Evolutionary conservation across 2,113 vertebrate species (phyloP), one percentile per base, ranked within the genome.

Genomic region (Nothoprocta pentlandii): DNA sequence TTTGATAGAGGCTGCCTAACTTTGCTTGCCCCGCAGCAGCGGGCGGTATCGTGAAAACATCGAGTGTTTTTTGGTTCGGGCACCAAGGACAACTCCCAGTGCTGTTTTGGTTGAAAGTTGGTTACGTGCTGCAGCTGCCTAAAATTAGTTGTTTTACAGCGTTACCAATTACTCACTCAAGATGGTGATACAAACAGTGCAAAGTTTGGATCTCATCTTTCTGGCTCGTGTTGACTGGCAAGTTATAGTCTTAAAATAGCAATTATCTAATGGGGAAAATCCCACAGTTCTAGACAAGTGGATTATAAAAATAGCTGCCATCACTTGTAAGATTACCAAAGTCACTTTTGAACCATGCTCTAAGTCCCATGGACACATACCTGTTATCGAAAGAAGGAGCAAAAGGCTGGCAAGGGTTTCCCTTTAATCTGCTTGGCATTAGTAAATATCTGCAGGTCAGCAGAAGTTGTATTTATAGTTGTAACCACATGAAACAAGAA

Each of bases 151-250:
- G 58, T 87, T 97, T 86, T 95, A 94, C 73, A 85, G 95, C 93
- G 94, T 97, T 97, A 97, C 91, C 82, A 5, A 85, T 92, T 82
- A 80, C 97, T 97, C 95, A 98, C 95, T 98, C 95, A 97, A 97
- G 97, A 96, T 96, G 96, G 95, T 97, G 96, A 97, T 73, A 96
- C 93, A 97, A 96, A 96, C 91, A 96, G 95, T 89, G 53, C 83
- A 93, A 94, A 96, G 68, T 96, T 95, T 97, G 96, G 91, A 96
- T 96, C 95, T 97, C 96, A 89, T 97, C 95, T 92, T 88, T 92
- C 81, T 94, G 83, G 73, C 56, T 96, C 16, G 0, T 69, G 78
- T 66, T 89, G 79, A 70, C 62, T 92, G 95, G 91, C 95, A 92
- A 93, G 75, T 95, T 96, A 95, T 79, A 92, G 77, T 83, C 93